These are phyloP conservation scores for Pyrrhia umbra DNA, from an alignment of 2,888 invertebrate species.

Conservation along the genomic window DNA sequence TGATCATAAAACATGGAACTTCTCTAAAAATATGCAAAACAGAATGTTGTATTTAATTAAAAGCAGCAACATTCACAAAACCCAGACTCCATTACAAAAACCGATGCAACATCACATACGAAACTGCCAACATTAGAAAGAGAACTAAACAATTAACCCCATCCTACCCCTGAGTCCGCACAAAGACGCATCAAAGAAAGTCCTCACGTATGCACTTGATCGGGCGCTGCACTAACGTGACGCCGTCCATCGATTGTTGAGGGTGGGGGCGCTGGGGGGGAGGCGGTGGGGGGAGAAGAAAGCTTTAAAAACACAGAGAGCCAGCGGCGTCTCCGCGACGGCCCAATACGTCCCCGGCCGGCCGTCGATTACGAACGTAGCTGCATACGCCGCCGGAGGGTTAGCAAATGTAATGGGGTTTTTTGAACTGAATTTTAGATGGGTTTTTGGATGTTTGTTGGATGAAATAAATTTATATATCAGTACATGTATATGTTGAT, in stretches of 20 bases:
- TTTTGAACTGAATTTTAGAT: constrained; percentile 50
- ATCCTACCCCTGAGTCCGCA: constrained; percentile 61
- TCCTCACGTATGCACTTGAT: constrained; percentile 88
- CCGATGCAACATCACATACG: constrained; percentile 16
- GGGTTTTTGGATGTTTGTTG: constrained; percentile 22
- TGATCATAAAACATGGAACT: neutral
- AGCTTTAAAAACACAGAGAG: constrained; percentile 83
- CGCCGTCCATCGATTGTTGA: constrained; percentile 86
- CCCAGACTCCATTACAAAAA: neutral
- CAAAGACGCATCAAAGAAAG: constrained; percentile 86
- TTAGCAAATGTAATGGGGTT: constrained; percentile 64
- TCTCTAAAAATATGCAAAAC: neutral
- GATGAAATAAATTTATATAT: constrained; percentile 6
- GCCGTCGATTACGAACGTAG: constrained; percentile 85
- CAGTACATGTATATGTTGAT: neutral
- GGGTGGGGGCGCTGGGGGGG: constrained; percentile 55
- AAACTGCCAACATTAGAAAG: constrained; percentile 54
- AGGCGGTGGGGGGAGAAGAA: constrained; percentile 67
- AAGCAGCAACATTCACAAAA: neutral
- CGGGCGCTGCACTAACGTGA: constrained; percentile 86
- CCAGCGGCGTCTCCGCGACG: constrained; percentile 86
- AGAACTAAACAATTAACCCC: constrained; percentile 66
- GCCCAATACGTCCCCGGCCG: constrained; percentile 88
- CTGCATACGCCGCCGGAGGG: constrained; percentile 80
- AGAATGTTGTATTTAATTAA: neutral